Percentiles rank a stretch among this genome's conserved stretches.
Evolutionary conservation across 2,113 vertebrate species (phyloP).

Genomic region (Casuarius casuarius): DNA sequence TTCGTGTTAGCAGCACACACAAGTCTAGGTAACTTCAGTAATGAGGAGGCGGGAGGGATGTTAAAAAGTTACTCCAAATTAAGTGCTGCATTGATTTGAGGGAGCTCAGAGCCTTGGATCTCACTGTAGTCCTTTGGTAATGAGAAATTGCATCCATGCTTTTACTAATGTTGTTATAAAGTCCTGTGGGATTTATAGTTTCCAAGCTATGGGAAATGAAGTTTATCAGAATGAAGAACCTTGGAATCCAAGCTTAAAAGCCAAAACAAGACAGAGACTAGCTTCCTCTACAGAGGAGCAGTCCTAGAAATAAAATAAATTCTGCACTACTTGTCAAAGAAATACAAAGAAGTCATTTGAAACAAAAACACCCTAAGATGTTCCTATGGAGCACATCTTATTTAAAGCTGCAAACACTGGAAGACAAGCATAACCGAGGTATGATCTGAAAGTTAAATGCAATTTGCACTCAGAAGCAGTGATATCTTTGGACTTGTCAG

Average conservation of each 20-base stretch:
- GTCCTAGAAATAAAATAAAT: neutral
- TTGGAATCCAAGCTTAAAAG: conserved; percentile 22
- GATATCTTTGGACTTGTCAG: neutral
- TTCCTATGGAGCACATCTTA: neutral
- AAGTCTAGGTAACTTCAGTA: neutral
- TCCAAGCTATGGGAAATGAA: conserved; percentile 33
- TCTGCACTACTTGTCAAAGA: neutral
- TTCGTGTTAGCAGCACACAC: neutral
- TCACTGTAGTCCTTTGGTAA: neutral
- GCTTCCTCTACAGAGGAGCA: neutral
- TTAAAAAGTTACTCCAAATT: neutral
- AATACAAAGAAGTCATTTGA: neutral
- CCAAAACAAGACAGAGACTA: neutral
- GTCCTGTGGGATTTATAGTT: neutral
- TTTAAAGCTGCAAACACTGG: neutral
- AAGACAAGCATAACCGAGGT: neutral
- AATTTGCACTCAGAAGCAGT: neutral
- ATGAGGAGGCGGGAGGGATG: neutral
- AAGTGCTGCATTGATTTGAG: neutral
- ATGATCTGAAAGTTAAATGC: neutral
- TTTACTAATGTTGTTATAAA: conserved; percentile 29
- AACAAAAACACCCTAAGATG: neutral
- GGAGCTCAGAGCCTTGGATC: neutral
- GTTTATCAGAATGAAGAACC: neutral
- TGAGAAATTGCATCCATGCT: neutral